Conservation (phyloP, 1,140 invertebrate genomes). For the Aphaenogaster rudis region DNA sequence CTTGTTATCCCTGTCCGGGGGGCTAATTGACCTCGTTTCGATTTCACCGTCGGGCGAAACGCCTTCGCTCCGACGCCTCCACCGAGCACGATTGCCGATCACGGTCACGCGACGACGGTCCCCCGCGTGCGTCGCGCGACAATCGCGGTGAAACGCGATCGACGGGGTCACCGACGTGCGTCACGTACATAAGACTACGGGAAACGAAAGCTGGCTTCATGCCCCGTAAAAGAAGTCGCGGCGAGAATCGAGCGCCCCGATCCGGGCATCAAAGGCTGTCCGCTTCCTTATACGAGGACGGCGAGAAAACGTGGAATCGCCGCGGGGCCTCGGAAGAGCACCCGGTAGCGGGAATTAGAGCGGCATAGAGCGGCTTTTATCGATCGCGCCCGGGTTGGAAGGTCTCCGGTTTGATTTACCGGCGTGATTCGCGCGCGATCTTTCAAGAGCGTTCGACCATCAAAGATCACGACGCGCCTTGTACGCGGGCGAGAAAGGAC, state of each 20-base stretch:
- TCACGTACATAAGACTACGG: neutral
- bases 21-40: slow-evolving; percentile 66
- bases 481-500: slow-evolving; percentile 14
- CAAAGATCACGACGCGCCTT: neutral
- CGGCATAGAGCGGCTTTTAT: slow-evolving; percentile 52
- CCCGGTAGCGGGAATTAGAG: slow-evolving; percentile 48
- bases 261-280: neutral
- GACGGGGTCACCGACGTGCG: slow-evolving; percentile 8
- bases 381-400: slow-evolving; percentile 34
- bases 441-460: slow-evolving; percentile 37
- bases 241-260: neutral
- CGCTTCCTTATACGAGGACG: neutral
- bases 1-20: slow-evolving; percentile 56
- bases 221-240: neutral
- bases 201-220: neutral
- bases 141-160: slow-evolving; percentile 46
- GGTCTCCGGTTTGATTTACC: slow-evolving; percentile 54
- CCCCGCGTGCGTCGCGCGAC: neutral
- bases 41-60: slow-evolving; percentile 33
- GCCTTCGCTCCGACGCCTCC: neutral
- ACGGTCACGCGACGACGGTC: neutral
- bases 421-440: slow-evolving; percentile 15
- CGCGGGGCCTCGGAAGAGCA: slow-evolving; percentile 23
- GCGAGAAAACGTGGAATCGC: slow-evolving; percentile 3
- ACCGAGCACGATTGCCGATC: neutral